These are phyloP conservation scores for Sciaenops ocellatus DNA, from an alignment of 2,797 vertebrate genomes.

Conservation along the genomic window DNA sequence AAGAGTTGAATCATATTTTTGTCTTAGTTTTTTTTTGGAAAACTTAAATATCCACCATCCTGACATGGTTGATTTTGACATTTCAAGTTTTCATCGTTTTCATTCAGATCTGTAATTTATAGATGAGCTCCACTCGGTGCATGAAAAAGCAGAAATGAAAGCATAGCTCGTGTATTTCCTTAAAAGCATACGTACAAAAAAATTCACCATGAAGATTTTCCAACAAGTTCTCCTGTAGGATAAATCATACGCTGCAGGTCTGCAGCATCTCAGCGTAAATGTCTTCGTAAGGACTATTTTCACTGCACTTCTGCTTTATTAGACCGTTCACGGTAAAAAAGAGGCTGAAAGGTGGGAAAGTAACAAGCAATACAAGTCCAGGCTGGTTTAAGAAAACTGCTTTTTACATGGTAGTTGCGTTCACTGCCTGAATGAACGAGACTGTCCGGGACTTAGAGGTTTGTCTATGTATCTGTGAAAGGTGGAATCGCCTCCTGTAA, in stretches of 20 bases:
- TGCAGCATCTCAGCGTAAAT: slow-evolving; percentile 40
- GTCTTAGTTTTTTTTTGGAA: neutral
- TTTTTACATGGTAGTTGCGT: slow-evolving; percentile 14
- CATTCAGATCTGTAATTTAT: slow-evolving; percentile 23
- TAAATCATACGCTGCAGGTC: slow-evolving; percentile 23
- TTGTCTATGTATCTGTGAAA: slow-evolving; percentile 4
- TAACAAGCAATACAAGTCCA: slow-evolving; percentile 46
- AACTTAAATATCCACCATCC: neutral
- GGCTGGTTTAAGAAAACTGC: slow-evolving; percentile 34
- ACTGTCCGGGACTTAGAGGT: slow-evolving; percentile 10
- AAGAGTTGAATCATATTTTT: neutral
- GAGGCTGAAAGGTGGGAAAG: slow-evolving; percentile 34
- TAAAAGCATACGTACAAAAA: slow-evolving; percentile 22
- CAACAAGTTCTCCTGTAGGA: slow-evolving; percentile 26
- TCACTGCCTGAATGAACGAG: slow-evolving; percentile 5
- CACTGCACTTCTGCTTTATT: slow-evolving; percentile 57
- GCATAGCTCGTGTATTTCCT: slow-evolving; percentile 13
- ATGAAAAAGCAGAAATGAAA: slow-evolving; percentile 17
- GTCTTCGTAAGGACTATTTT: slow-evolving; percentile 61
- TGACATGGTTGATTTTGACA: neutral
- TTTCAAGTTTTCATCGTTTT: slow-evolving; percentile 26
- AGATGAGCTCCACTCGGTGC: slow-evolving; percentile 15
- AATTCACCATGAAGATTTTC: slow-evolving; percentile 32
- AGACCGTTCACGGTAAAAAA: slow-evolving; percentile 40
- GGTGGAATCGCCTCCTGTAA: slow-evolving; percentile 22